Percentiles rank a stretch among this genome's conserved stretches.
These are phyloP conservation scores for Scaeva pyrastri DNA, from an alignment of 2,888 invertebrate species.

Conservation along the genomic window DNA sequence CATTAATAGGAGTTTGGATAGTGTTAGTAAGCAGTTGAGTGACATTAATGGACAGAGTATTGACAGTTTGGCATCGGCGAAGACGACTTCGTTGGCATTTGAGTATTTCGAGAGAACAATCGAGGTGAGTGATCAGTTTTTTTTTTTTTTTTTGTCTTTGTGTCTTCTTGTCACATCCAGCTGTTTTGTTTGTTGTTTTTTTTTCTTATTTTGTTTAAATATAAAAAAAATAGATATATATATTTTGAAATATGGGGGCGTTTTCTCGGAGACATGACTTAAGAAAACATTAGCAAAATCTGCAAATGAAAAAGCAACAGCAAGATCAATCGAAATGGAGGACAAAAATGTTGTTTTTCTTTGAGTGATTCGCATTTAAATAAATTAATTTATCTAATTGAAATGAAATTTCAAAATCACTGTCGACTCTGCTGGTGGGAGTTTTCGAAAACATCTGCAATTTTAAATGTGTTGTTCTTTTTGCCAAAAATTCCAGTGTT, in stretches of 20 bases:
- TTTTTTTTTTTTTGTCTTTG: neutral
- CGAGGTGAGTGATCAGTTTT: slow-evolving; percentile 85
- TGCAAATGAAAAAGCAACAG: no score
- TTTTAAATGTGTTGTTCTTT: slow-evolving; percentile 19
- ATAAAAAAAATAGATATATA: neutral
- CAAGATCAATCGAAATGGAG: slow-evolving; percentile 26
- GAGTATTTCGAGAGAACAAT: slow-evolving; percentile 91
- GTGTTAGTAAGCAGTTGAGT: slow-evolving; percentile 87
- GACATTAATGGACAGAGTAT: slow-evolving; percentile 89
- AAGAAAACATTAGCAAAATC: slow-evolving; percentile 24
- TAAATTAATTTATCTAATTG: slow-evolving; percentile 25
- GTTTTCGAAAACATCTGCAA: slow-evolving; percentile 29
- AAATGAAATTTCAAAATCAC: slow-evolving; percentile 24
- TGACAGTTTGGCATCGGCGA: slow-evolving; percentile 89
- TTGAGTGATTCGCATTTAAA: slow-evolving; percentile 28
- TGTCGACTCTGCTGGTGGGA: slow-evolving; percentile 12
- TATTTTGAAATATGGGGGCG: slow-evolving; percentile 34
- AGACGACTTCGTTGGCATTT: slow-evolving; percentile 89
- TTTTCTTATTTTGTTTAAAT: slow-evolving; percentile 1
- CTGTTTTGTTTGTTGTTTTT: slow-evolving; percentile 33
- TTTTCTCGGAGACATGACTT: slow-evolving; percentile 8
- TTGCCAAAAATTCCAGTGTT: slow-evolving; percentile 31
- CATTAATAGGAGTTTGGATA: slow-evolving; percentile 89
- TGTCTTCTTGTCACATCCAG: slow-evolving; percentile 23
- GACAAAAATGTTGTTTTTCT: slow-evolving; percentile 15